phyloP scores from a whole-genome alignment of 2,797 vertebrate species.

The Dicrostonyx torquatus region DNA sequence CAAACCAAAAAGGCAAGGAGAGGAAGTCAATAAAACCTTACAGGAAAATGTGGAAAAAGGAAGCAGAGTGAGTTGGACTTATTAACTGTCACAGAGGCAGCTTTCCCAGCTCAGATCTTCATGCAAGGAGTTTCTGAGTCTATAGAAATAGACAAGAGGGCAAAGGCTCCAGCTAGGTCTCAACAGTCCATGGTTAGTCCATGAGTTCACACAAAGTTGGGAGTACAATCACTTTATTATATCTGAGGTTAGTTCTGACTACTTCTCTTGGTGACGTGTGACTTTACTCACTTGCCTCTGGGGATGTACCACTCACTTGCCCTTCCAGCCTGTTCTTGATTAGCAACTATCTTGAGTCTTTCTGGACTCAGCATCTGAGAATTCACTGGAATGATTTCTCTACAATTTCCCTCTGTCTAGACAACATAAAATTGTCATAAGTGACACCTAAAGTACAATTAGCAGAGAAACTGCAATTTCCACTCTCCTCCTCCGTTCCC shows the following conservation, averaged over 20 bases:
- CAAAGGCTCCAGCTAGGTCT: slow-evolving; percentile 42
- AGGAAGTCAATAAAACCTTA: background rate
- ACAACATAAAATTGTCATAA: slow-evolving; percentile 87
- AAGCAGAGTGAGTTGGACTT: background rate
- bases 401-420: slow-evolving; percentile 84
- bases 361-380: slow-evolving; percentile 79
- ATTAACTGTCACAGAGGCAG: slow-evolving; percentile 44
- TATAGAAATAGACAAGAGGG: slow-evolving; percentile 61
- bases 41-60: background rate
- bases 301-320: slow-evolving; percentile 43
- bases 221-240: slow-evolving; percentile 31
- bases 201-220: slow-evolving; percentile 37
- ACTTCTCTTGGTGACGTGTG: slow-evolving; percentile 63
- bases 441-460: slow-evolving; percentile 87
- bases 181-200: slow-evolving; percentile 46
- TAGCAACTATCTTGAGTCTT: slow-evolving; percentile 73
- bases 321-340: slow-evolving; percentile 55
- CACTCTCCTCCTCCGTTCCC: slow-evolving; percentile 82
- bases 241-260: slow-evolving; percentile 31
- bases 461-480: slow-evolving; percentile 86
- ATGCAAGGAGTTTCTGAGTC: slow-evolving; percentile 65
- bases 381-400: slow-evolving; percentile 81
- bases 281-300: slow-evolving; percentile 47
- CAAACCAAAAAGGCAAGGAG: slow-evolving; percentile 13
- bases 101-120: slow-evolving; percentile 43